Conservation (phyloP, 2,113 vertebrate species). For the Cinclus cinclus region DNA sequence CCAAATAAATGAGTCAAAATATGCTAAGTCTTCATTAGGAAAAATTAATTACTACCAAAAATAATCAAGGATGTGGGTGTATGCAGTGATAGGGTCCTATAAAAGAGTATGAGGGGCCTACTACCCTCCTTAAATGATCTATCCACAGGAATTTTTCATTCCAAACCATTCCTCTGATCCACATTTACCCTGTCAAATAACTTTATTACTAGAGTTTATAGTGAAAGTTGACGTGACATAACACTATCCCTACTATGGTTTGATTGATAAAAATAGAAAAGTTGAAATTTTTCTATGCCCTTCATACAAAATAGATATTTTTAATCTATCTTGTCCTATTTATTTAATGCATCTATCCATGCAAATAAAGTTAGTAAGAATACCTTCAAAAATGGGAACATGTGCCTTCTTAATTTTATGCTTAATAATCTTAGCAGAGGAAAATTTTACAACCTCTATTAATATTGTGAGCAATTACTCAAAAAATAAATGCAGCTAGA, state of each 20-base stretch:
- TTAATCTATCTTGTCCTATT: background rate
- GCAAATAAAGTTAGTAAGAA: background rate
- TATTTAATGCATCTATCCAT: background rate
- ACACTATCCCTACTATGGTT: background rate
- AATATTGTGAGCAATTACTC: background rate
- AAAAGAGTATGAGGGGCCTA: background rate
- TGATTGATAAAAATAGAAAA: background rate
- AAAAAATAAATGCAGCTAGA: background rate
- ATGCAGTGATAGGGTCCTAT: background rate
- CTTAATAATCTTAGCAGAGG: background rate
- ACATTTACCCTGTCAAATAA: background rate
- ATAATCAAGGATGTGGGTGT: background rate
- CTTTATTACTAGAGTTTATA: background rate
- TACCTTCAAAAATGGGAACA: background rate
- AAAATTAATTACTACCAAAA: background rate
- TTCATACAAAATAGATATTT: background rate
- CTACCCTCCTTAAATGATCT: background rate
- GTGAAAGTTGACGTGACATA: background rate
- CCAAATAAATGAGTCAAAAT: slow-evolving; percentile 28
- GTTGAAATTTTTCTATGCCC: background rate
- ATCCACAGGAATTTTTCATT: background rate
- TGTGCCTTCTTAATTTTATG: background rate
- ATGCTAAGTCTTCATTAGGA: slow-evolving; percentile 40
- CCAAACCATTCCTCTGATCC: background rate
- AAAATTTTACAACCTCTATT: background rate